Evolutionary conservation across 2,113 vertebrate genomes (phyloP).

Genomic region (Nannobrachium achirus): DNA sequence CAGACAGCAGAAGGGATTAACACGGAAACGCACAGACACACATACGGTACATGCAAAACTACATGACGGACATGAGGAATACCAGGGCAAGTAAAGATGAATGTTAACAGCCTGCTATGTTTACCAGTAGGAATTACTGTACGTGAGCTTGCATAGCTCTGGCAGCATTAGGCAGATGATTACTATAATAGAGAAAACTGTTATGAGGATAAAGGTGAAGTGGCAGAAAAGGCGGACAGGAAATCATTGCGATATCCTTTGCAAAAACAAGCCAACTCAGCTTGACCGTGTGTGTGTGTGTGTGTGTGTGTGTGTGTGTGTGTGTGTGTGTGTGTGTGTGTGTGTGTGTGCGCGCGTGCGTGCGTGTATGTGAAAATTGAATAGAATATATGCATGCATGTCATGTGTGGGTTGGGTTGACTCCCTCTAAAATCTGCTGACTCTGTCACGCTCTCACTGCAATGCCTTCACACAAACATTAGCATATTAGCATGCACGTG

Average conservation of each 20-base stretch:
- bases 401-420: background rate
- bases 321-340: background rate
- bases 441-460: slow-evolving; percentile 1
- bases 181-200: background rate
- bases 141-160: background rate
- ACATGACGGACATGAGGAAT: background rate
- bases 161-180: background rate
- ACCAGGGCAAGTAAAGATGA: background rate
- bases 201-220: slow-evolving; percentile 6
- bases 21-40: background rate
- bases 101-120: no score
- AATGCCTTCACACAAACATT: background rate
- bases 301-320: slow-evolving; percentile 4
- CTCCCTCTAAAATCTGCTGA: background rate
- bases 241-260: background rate
- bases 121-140: background rate
- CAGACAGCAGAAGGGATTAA: background rate
- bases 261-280: background rate
- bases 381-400: no score
- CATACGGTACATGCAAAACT: background rate
- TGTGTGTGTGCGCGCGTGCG: background rate
- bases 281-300: background rate
- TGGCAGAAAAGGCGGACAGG: background rate
- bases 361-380: slow-evolving; percentile 9
- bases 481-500: background rate